Evolutionary conservation across 2,888 invertebrate species (phyloP).

Genomic region (Crocallis elinguaria): DNA sequence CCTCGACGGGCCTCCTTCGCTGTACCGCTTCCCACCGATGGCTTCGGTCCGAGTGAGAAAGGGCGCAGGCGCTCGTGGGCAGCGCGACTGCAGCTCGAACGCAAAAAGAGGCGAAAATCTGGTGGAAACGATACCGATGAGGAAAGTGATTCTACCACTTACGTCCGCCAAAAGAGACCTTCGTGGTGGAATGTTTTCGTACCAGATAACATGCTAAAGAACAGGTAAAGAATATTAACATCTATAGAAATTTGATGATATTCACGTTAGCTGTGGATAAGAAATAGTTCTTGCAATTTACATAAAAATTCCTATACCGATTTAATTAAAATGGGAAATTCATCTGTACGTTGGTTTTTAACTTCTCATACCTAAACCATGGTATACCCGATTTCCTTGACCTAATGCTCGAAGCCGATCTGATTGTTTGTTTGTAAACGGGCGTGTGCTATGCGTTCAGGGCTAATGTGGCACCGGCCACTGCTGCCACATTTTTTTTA

Average conservation of each 20-base stretch:
- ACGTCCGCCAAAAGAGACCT: conserved; percentile 88
- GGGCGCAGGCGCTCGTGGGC: conserved; percentile 88
- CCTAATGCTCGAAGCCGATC: conserved; percentile 56
- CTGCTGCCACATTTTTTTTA: conserved; percentile 11
- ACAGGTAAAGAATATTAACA: conserved; percentile 85
- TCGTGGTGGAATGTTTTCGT: conserved; percentile 97
- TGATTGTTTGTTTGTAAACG: conserved; percentile 63
- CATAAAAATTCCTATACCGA: conserved; percentile 31
- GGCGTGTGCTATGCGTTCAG: conserved; percentile 49
- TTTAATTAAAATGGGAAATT: conserved; percentile 64
- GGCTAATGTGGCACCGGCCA: conserved; percentile 42
- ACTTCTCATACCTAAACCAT: conserved; percentile 47
- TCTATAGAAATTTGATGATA: neutral
- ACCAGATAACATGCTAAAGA: conserved; percentile 89
- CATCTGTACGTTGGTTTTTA: conserved; percentile 42
- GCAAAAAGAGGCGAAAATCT: conserved; percentile 84
- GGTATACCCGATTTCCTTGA: conserved; percentile 73
- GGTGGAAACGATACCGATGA: conserved; percentile 76
- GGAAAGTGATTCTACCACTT: conserved; percentile 71
- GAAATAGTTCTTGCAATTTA: too few relatives aligned
- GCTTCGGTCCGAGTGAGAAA: conserved; percentile 72
- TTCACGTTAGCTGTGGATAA: neutral
- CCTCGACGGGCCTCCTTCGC: conserved; percentile 79
- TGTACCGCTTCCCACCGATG: conserved; percentile 65
- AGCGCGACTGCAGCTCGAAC: conserved; percentile 79